phyloP scores from a whole-genome alignment of 2,113 vertebrate genomes.

The Labeo rohita region DNA sequence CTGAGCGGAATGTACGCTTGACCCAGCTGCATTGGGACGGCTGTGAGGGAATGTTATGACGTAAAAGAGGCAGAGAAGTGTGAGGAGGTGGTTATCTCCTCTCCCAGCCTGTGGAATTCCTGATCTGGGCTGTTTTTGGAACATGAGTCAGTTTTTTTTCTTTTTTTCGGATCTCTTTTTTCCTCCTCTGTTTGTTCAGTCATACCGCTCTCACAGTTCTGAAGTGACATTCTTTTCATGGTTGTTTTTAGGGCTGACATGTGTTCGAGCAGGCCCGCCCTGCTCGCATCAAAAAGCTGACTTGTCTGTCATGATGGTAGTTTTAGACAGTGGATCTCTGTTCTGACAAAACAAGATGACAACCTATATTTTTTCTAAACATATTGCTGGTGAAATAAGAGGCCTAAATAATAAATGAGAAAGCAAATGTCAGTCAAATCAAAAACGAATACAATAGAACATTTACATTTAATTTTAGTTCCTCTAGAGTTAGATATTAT shows the following conservation, averaged over 20 bases:
- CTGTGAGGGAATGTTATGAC: constrained; percentile 56
- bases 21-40: constrained; percentile 54
- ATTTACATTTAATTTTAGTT: not conserved
- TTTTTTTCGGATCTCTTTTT: constrained; percentile 1
- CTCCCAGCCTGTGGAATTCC: constrained; percentile 69
- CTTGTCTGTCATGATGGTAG: not conserved
- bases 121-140: constrained; percentile 73
- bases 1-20: constrained; percentile 55
- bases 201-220: constrained; percentile 30
- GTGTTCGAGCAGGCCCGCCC: constrained; percentile 6
- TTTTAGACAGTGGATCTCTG: not conserved
- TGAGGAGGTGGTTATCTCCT: constrained; percentile 73
- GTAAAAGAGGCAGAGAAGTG: constrained; percentile 29
- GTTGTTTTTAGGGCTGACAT: constrained; percentile 31
- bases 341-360: not conserved
- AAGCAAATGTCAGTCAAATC: not conserved
- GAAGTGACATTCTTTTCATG: constrained; percentile 13
- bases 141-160: constrained; percentile 61
- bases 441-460: not conserved
- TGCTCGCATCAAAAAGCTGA: not conserved
- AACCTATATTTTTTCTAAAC: not conserved
- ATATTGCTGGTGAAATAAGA: not conserved
- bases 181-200: constrained; percentile 39
- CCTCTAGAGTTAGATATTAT: not conserved
- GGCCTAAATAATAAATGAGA: not conserved